Percentiles rank a stretch among this genome's conserved stretches.
These are phyloP conservation scores for Antheraea yamamai DNA, from an alignment of 2,888 invertebrate species.

Conservation along the genomic window DNA sequence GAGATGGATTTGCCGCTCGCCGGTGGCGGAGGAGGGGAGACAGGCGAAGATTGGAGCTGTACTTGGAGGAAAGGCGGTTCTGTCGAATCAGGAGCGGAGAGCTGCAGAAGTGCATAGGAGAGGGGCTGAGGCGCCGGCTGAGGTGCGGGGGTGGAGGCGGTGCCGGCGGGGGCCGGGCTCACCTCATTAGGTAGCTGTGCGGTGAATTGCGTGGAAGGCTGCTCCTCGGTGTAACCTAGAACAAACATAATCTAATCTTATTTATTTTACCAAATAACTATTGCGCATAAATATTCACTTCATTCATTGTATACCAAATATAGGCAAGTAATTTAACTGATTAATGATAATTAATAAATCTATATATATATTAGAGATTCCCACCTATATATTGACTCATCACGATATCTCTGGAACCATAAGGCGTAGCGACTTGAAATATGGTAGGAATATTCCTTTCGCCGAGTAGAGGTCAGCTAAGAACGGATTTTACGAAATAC, in stretches of 20 bases:
- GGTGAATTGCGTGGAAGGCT: conserved; percentile 89
- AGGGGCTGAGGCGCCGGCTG: conserved; percentile 69
- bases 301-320: background rate
- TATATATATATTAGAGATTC: too few relatives aligned
- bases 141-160: conserved; percentile 58
- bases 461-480: too few relatives aligned
- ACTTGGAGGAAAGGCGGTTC: conserved; percentile 71
- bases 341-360: background rate
- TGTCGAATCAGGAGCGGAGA: conserved; percentile 69
- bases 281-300: background rate
- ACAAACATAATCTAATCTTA: conserved; percentile 43
- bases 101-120: conserved; percentile 77
- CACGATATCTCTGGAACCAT: too few relatives aligned
- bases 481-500: too few relatives aligned
- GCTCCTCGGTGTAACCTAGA: conserved; percentile 89
- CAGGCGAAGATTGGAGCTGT: conserved; percentile 76
- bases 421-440: too few relatives aligned
- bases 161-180: conserved; percentile 82
- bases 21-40: conserved; percentile 77
- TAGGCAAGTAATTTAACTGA: background rate
- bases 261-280: background rate
- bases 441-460: too few relatives aligned
- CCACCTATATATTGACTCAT: too few relatives aligned
- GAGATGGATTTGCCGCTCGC: conserved; percentile 87
- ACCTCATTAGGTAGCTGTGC: conserved; percentile 88